phyloP scores from a whole-genome alignment of 2,888 invertebrate genomes.

The Glaucopsyche alexis region DNA sequence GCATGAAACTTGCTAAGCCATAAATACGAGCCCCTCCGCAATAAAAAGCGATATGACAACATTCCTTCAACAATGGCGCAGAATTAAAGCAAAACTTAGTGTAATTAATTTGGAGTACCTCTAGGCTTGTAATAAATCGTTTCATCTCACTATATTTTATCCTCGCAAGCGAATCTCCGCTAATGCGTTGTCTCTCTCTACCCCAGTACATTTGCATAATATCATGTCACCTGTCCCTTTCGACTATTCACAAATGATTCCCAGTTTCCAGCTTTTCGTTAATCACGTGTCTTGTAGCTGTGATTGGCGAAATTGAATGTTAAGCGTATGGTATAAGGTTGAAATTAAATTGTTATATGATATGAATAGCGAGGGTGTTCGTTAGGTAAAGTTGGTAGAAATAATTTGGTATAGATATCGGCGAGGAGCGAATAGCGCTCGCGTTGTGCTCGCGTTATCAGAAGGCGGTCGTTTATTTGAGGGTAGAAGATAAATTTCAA shows the following conservation, averaged over 20 bases:
- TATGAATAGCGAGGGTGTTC: slow-evolving; percentile 43
- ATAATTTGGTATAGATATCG: slow-evolving; percentile 73
- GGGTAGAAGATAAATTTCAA: slow-evolving; percentile 35
- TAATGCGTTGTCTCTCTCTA: slow-evolving; percentile 55
- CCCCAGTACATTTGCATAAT: slow-evolving; percentile 65
- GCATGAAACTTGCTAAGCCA: slow-evolving; percentile 17
- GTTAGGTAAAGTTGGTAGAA: slow-evolving; percentile 68
- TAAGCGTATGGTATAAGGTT: slow-evolving; percentile 45
- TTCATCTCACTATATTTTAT: slow-evolving; percentile 75
- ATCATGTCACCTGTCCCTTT: slow-evolving; percentile 73
- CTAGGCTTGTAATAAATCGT: slow-evolving; percentile 80
- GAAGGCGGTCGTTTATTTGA: slow-evolving; percentile 59
- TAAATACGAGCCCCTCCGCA: slow-evolving; percentile 35
- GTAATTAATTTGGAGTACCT: slow-evolving; percentile 77
- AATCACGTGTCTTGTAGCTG: slow-evolving; percentile 63
- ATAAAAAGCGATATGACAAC: slow-evolving; percentile 43
- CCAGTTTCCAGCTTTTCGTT: slow-evolving; percentile 74
- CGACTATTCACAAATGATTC: slow-evolving; percentile 74
- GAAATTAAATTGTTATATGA: slow-evolving; percentile 42
- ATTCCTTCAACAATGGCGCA: slow-evolving; percentile 42
- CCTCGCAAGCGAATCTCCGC: slow-evolving; percentile 60
- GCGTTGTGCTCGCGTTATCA: slow-evolving; percentile 71
- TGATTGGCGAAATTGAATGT: slow-evolving; percentile 45
- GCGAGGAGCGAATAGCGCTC: slow-evolving; percentile 63
- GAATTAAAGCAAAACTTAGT: slow-evolving; percentile 48